Conservation (phyloP, 2,888 invertebrate genomes). For the Caenorhabditis japonica region DNA sequence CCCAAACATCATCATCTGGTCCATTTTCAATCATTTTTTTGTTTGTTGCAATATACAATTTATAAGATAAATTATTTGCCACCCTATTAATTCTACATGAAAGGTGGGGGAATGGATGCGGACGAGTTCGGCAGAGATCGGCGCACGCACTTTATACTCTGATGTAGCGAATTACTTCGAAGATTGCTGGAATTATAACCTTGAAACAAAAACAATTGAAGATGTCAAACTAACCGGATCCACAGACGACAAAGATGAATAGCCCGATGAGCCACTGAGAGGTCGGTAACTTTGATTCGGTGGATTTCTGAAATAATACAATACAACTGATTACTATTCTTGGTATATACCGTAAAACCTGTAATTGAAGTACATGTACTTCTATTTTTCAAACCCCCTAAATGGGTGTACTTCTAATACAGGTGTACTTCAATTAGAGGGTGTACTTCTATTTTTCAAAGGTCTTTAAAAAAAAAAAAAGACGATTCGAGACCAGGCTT, state of each 20-base stretch:
- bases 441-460: too few species aligned
- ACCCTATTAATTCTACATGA: conserved; percentile 29
- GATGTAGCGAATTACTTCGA: conserved; percentile 88
- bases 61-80: conserved; percentile 46
- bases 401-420: too few species aligned
- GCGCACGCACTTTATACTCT: conserved; percentile 13
- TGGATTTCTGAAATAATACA: conserved; percentile 85
- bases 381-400: too few species aligned
- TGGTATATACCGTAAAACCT: too few species aligned
- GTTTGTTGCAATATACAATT: conserved; percentile 32
- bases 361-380: too few species aligned
- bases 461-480: too few species aligned
- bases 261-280: conserved; percentile 97
- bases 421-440: too few species aligned
- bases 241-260: conserved; percentile 98
- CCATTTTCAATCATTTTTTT: too few species aligned
- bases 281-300: conserved; percentile 89
- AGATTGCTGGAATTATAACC: conserved; percentile 84
- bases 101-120: conserved; percentile 17
- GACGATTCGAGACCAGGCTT: too few species aligned
- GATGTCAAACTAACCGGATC: conserved; percentile 83
- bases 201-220: neutral
- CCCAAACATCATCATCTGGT: too few species aligned
- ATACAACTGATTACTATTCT: too few species aligned
- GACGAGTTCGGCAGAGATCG: neutral